These are phyloP conservation scores for Escarpia spicata DNA, from an alignment of 2,888 invertebrate genomes.

Conservation along the genomic window DNA sequence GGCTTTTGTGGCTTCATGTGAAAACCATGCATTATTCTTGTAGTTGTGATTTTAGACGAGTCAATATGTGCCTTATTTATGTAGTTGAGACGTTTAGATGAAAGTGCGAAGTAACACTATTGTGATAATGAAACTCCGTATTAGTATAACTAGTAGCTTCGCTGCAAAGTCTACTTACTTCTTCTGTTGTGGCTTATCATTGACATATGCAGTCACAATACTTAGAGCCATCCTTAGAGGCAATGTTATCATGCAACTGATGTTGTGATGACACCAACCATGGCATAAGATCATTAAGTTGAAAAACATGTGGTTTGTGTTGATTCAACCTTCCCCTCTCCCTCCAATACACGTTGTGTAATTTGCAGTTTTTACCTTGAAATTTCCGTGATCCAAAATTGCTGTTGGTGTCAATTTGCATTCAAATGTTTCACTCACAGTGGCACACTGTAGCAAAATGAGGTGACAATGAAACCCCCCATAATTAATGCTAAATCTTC, in stretches of 20 bases:
- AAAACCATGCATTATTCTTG: not conserved
- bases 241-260: not conserved
- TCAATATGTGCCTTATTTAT: not conserved
- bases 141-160: not conserved
- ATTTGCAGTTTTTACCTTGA: too few relatives aligned
- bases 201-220: not conserved
- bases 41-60: not conserved
- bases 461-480: too few relatives aligned
- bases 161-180: not conserved
- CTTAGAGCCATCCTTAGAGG: not conserved
- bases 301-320: too few relatives aligned
- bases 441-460: too few relatives aligned
- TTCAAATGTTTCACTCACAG: too few relatives aligned
- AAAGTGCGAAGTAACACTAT: not conserved
- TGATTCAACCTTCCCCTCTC: too few relatives aligned
- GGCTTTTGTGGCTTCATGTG: not conserved
- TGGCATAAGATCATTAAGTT: too few relatives aligned
- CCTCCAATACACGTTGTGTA: too few relatives aligned
- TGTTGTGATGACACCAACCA: not conserved
- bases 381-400: too few relatives aligned
- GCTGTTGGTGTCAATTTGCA: too few relatives aligned
- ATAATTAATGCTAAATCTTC: too few relatives aligned
- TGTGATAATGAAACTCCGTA: not conserved
- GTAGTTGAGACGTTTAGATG: not conserved
- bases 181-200: not conserved